Evolutionary conservation across 2,888 invertebrate species (phyloP).

Genomic region (Drosophila birchii): DNA sequence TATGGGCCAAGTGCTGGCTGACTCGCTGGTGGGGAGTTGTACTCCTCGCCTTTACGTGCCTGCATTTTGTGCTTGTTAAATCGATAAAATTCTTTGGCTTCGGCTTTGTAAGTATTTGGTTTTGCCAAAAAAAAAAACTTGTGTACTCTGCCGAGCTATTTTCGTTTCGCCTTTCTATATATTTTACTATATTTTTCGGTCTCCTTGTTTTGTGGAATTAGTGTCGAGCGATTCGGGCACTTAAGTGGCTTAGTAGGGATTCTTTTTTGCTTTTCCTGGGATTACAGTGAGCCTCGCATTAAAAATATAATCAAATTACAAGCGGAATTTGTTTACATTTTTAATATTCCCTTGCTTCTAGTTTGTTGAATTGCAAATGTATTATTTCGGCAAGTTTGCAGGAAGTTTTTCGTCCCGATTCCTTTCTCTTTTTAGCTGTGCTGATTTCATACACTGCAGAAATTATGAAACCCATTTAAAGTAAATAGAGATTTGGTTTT

Average conservation of each 20-base stretch:
- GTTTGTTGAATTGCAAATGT: neutral
- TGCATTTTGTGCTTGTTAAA: slow-evolving; percentile 58
- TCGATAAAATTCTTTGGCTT: slow-evolving; percentile 55
- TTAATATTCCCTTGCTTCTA: neutral
- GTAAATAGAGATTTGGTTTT: neutral
- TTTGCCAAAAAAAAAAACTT: slow-evolving; percentile 35
- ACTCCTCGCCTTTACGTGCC: slow-evolving; percentile 31
- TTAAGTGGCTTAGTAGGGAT: slow-evolving; percentile 16
- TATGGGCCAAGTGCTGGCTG: slow-evolving; percentile 49
- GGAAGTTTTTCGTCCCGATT: neutral
- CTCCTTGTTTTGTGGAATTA: slow-evolving; percentile 21
- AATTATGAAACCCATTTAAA: too few species aligned
- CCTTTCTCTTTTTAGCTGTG: neutral
- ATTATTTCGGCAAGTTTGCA: slow-evolving; percentile 8
- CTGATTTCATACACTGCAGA: neutral
- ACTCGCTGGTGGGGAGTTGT: neutral
- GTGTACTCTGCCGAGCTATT: slow-evolving; percentile 4
- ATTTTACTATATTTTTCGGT: slow-evolving; percentile 24
- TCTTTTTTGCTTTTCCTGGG: slow-evolving; percentile 8
- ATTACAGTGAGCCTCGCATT: slow-evolving; percentile 2
- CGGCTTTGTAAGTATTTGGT: slow-evolving; percentile 13
- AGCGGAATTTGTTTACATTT: neutral
- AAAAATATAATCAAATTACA: slow-evolving; percentile 27
- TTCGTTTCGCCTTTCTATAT: slow-evolving; percentile 11
- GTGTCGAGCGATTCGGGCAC: slow-evolving; percentile 6